Conservation (phyloP, 2,797 vertebrate species). For the Coendou prehensilis region DNA sequence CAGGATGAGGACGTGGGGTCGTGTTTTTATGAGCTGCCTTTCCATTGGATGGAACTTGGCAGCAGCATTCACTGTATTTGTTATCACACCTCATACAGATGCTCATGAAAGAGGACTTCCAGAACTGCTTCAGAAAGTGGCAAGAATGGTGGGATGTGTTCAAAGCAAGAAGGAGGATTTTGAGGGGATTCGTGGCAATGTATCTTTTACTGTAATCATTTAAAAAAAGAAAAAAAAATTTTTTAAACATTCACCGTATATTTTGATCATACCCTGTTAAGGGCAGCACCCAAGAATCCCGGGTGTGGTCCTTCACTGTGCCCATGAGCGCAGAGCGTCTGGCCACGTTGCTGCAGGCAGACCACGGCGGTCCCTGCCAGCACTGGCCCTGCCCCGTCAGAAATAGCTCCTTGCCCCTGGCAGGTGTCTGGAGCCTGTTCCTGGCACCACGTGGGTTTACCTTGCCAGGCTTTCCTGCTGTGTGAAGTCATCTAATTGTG, state of each 20-base stretch:
- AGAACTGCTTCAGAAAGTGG: background rate
- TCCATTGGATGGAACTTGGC: background rate
- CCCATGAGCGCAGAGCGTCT: rapidly evolving
- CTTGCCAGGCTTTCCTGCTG: constrained; percentile 81
- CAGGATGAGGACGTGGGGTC: background rate
- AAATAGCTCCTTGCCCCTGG: constrained; percentile 49
- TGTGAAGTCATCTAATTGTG: constrained; percentile 80
- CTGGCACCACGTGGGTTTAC: constrained; percentile 77
- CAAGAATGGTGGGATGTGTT: background rate
- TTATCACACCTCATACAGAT: background rate
- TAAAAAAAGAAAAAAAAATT: too few relatives aligned
- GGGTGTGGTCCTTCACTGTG: rapidly evolving
- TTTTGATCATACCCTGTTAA: background rate
- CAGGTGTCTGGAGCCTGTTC: constrained; percentile 52
- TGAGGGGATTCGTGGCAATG: background rate
- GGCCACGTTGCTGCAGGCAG: background rate
- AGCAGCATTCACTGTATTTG: background rate
- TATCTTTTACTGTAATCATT: background rate
- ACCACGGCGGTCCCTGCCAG: rapidly evolving
- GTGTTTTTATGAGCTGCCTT: background rate
- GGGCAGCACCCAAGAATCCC: rapidly evolving
- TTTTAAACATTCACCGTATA: background rate
- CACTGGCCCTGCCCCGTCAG: background rate
- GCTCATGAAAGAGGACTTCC: background rate
- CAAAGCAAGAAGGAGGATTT: background rate